Evolutionary conservation across 2,797 vertebrate genomes (phyloP).

Genomic region (Vireo griseus): DNA sequence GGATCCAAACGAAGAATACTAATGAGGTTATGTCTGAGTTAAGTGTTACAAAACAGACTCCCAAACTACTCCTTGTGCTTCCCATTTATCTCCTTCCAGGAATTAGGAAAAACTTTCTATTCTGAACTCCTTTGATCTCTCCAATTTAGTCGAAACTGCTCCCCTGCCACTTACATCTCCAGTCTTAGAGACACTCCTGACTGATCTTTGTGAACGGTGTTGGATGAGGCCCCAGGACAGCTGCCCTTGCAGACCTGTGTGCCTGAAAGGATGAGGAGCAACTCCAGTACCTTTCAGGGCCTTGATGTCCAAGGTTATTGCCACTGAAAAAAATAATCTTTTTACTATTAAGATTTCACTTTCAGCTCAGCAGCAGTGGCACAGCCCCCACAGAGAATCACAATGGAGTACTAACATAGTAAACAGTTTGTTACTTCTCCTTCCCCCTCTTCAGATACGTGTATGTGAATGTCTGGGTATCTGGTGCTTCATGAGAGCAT

Average conservation of each 20-base stretch:
- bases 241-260: background rate
- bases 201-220: background rate
- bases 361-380: background rate
- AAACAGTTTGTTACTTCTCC: background rate
- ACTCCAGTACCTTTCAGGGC: background rate
- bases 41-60: background rate
- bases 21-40: background rate
- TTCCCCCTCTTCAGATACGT: background rate
- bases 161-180: fast-evolving
- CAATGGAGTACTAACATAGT: fast-evolving
- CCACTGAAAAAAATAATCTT: background rate
- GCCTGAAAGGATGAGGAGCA: background rate
- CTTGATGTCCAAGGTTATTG: background rate
- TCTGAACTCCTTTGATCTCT: constrained; percentile 11
- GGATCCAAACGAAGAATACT: background rate
- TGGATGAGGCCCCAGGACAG: background rate
- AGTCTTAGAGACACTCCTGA: background rate
- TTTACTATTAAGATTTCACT: background rate
- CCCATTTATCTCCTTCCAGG: constrained; percentile 28
- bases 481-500: background rate
- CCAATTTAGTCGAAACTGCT: background rate
- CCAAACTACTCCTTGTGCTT: background rate
- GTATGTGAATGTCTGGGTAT: too few relatives aligned
- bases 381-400: background rate
- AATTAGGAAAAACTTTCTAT: constrained; percentile 1